Conservation (phyloP, 2,888 invertebrate genomes). For the Lucinisca nassula region DNA sequence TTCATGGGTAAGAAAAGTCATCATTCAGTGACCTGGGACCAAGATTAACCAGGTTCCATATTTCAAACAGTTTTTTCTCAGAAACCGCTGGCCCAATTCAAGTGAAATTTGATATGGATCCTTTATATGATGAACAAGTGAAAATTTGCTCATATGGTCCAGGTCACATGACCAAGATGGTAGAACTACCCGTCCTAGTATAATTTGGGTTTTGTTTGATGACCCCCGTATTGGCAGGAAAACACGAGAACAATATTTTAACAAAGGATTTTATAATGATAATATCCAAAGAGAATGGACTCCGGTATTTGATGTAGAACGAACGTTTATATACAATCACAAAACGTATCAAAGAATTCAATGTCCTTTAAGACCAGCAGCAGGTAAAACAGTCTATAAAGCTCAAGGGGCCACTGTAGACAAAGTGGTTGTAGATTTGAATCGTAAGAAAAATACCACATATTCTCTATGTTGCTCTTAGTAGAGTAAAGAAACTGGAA, state of each 20-base stretch:
- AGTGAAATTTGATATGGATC: too few species aligned
- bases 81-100: too few species aligned
- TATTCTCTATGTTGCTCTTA: not conserved
- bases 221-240: constrained; percentile 8
- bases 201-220: not conserved
- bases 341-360: constrained; percentile 24
- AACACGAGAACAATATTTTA: constrained; percentile 28
- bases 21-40: too few species aligned
- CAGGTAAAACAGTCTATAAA: not conserved
- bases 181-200: not conserved
- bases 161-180: too few species aligned
- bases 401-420: constrained; percentile 36
- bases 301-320: not conserved
- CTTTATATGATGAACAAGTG: too few species aligned
- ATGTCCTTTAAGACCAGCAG: not conserved
- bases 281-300: constrained; percentile 28
- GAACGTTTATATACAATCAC: constrained; percentile 29
- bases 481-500: not conserved
- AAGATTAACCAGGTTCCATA: too few species aligned
- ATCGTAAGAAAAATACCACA: not conserved
- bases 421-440: constrained; percentile 18
- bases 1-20: too few species aligned
- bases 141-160: too few species aligned
- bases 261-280: constrained; percentile 8
- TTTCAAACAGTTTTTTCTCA: too few species aligned